Evolutionary conservation across 1,140 invertebrate genomes (phyloP).

Genomic region (Conus betulinus): DNA sequence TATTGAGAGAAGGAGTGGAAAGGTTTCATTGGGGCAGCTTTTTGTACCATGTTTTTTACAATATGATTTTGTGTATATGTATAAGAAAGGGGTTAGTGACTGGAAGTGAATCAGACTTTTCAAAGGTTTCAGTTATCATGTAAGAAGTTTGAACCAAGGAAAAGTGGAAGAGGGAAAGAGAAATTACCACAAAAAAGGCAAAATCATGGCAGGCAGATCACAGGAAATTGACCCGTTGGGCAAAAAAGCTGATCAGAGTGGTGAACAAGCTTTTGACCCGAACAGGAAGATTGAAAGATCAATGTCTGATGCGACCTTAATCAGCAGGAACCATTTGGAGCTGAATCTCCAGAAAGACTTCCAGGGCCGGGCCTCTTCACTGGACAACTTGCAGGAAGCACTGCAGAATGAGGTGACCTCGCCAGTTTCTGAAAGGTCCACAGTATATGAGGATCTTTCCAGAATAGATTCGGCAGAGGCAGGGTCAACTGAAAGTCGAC

Average conservation of each 20-base stretch:
- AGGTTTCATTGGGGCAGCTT: no score
- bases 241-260: background rate
- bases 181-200: background rate
- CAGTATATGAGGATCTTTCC: slow-evolving; percentile 61
- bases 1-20: no score
- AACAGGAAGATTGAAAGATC: slow-evolving; percentile 54
- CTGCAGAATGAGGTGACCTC: slow-evolving; percentile 28
- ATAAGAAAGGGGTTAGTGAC: no score
- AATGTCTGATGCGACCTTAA: slow-evolving; percentile 50
- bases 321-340: slow-evolving; percentile 20
- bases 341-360: slow-evolving; percentile 6
- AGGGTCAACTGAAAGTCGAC: slow-evolving; percentile 13
- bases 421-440: slow-evolving; percentile 57
- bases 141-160: no score
- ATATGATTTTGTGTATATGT: no score
- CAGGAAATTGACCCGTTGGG: background rate
- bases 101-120: no score
- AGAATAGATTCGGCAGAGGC: slow-evolving; percentile 47
- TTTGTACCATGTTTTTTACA: no score
- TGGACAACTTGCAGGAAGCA: slow-evolving; percentile 44
- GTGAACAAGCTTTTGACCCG: slow-evolving; percentile 50
- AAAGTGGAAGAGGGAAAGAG: no score
- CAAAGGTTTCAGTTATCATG: no score
- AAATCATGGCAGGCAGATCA: background rate
- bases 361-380: slow-evolving; percentile 37